A percentile compares a stretch with the other conserved stretches of the same genome.
Conservation (phyloP, 2,888 invertebrate species). For the Pachymerium ferrugineum region DNA sequence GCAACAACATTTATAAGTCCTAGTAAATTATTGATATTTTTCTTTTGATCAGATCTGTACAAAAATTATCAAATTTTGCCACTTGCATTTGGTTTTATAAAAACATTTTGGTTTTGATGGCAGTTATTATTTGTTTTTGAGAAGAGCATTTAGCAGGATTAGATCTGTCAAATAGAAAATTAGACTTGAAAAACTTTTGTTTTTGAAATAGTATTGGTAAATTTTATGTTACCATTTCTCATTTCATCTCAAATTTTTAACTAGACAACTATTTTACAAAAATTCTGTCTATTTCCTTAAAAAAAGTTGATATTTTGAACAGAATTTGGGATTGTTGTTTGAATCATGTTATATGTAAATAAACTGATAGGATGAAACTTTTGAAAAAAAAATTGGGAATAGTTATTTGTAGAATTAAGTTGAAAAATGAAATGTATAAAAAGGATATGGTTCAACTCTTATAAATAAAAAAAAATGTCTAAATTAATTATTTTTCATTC, state of each 20-base stretch:
- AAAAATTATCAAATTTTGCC: no score
- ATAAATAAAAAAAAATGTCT: no score
- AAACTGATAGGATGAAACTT: neutral
- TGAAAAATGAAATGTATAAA: neutral
- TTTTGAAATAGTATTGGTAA: no score
- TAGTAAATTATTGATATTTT: neutral
- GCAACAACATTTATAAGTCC: neutral
- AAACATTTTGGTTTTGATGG: no score
- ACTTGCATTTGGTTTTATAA: no score
- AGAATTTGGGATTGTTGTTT: slow-evolving; percentile 1
- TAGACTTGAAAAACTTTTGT: no score
- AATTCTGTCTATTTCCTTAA: neutral
- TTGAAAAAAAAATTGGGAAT: neutral
- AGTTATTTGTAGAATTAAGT: neutral
- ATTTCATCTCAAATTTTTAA: neutral
- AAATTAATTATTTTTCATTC: no score
- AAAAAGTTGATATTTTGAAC: neutral
- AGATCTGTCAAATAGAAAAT: no score
- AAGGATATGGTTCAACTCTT: no score
- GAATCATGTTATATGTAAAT: neutral
- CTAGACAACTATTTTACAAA: slow-evolving; percentile 9
- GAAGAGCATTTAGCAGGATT: no score
- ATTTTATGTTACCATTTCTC: neutral
- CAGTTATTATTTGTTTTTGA: no score
- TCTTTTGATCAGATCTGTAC: neutral